These are phyloP conservation scores for Drosophila setosimentum DNA, from an alignment of 2,888 invertebrate species.

Conservation along the genomic window DNA sequence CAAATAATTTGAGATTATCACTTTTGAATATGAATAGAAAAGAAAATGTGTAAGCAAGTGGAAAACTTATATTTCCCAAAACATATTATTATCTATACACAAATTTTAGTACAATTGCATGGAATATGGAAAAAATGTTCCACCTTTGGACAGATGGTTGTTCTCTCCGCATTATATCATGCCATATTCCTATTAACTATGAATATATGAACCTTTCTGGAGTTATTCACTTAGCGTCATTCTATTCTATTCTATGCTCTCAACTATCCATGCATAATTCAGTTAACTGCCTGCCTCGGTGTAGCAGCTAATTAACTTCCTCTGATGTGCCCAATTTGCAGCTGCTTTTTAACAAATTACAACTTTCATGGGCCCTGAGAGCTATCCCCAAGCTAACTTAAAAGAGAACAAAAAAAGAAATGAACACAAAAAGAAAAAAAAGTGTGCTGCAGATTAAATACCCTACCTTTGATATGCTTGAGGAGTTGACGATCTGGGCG, in stretches of 20 bases:
- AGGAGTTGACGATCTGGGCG: too few relatives aligned
- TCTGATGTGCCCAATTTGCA: slow-evolving; percentile 61
- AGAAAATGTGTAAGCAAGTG: neutral
- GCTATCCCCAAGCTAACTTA: slow-evolving; percentile 25
- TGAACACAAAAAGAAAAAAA: neutral
- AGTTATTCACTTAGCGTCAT: slow-evolving; percentile 35
- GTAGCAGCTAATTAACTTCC: slow-evolving; percentile 55
- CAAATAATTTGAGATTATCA: neutral
- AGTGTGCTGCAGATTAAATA: slow-evolving; percentile 8
- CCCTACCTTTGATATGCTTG: slow-evolving; percentile 11
- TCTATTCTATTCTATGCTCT: slow-evolving; percentile 6
- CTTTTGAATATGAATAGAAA: neutral
- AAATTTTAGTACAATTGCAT: neutral
- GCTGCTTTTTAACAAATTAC: slow-evolving; percentile 56
- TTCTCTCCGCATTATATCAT: slow-evolving; percentile 16
- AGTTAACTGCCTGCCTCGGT: slow-evolving; percentile 33
- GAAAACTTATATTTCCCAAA: neutral
- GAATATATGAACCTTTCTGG: slow-evolving; percentile 13
- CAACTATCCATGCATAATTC: slow-evolving; percentile 53
- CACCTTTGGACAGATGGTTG: neutral
- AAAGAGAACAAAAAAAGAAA: slow-evolving; percentile 2
- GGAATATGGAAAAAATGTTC: neutral
- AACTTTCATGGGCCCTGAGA: slow-evolving; percentile 38
- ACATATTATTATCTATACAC: neutral
- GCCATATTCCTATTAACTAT: slow-evolving; percentile 22